Percentiles rank a stretch among this genome's conserved stretches.
phyloP scores from a whole-genome alignment of 2,113 vertebrate genomes.

The Neogale vison region DNA sequence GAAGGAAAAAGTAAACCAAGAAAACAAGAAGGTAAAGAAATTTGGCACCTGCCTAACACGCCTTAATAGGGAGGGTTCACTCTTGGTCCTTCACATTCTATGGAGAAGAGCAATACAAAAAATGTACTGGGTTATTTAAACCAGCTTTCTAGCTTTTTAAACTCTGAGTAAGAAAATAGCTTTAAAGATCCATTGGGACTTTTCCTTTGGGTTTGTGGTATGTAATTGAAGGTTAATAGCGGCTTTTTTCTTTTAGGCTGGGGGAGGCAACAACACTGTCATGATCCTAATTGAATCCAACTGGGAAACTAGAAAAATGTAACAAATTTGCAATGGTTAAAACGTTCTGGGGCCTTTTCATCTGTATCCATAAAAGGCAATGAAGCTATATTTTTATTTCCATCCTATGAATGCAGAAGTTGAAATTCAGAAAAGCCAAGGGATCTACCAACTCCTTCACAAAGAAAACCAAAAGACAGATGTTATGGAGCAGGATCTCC shows the following conservation, averaged over 20 bases:
- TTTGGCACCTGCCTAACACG: neutral
- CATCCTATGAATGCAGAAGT: neutral
- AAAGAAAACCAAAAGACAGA: neutral
- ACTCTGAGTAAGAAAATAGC: neutral
- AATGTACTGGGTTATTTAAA: constrained; percentile 42
- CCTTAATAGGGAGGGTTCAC: neutral
- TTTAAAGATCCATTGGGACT: constrained; percentile 30
- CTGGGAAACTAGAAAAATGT: constrained; percentile 14
- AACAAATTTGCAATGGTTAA: neutral
- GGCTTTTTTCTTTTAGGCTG: constrained; percentile 24
- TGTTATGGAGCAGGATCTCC: neutral
- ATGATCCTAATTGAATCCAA: constrained; percentile 40
- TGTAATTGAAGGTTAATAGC: constrained; percentile 58
- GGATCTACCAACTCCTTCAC: neutral
- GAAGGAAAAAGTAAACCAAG: neutral
- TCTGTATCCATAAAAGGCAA: constrained; percentile 11
- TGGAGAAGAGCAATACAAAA: neutral
- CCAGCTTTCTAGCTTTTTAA: neutral
- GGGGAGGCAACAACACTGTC: neutral
- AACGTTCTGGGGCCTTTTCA: neutral
- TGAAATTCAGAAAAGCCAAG: neutral
- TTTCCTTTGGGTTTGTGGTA: constrained; percentile 47
- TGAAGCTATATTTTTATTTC: constrained; percentile 32
- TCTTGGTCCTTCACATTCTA: neutral
- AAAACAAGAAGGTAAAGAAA: neutral